Evolutionary conservation across 2,888 invertebrate species (phyloP).

Genomic region (Tridacna gigas): DNA sequence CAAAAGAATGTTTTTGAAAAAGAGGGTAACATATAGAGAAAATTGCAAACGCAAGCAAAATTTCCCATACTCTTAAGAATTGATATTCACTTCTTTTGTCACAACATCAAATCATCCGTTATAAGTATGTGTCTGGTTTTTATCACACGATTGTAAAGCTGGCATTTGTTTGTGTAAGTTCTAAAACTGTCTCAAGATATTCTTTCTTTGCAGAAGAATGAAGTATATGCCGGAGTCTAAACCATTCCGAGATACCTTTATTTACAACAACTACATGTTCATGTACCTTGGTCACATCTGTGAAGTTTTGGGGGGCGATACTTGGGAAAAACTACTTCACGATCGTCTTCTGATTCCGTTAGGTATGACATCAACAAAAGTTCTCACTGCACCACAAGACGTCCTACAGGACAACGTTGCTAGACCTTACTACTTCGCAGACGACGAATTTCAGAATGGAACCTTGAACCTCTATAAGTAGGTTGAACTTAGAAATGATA

Average conservation of each 20-base stretch:
- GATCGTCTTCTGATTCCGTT: constrained; percentile 54
- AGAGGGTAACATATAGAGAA: too few species aligned
- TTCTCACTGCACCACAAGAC: constrained; percentile 37
- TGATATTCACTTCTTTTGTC: too few species aligned
- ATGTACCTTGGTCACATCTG: constrained; percentile 59
- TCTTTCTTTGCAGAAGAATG: constrained; percentile 54
- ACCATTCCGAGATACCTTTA: constrained; percentile 57
- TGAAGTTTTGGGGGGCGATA: constrained; percentile 52
- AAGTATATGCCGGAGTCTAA: constrained; percentile 50
- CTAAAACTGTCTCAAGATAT: neutral
- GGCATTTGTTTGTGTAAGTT: neutral
- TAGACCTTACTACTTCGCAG: constrained; percentile 46
- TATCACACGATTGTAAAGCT: too few species aligned
- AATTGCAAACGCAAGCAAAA: too few species aligned
- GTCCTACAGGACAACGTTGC: constrained; percentile 31
- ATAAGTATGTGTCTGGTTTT: too few species aligned
- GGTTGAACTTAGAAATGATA: neutral
- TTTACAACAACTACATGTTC: constrained; percentile 66
- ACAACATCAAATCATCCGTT: too few species aligned
- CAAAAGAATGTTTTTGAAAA: too few species aligned
- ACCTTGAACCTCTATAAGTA: constrained; percentile 39
- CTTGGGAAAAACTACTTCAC: constrained; percentile 58
- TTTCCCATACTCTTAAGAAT: too few species aligned
- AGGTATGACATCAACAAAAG: constrained; percentile 56
- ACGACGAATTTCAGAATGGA: constrained; percentile 41